Base-by-base conservation (phyloP, 2,888 invertebrate genomes). In the Netelia virgata region DNA sequence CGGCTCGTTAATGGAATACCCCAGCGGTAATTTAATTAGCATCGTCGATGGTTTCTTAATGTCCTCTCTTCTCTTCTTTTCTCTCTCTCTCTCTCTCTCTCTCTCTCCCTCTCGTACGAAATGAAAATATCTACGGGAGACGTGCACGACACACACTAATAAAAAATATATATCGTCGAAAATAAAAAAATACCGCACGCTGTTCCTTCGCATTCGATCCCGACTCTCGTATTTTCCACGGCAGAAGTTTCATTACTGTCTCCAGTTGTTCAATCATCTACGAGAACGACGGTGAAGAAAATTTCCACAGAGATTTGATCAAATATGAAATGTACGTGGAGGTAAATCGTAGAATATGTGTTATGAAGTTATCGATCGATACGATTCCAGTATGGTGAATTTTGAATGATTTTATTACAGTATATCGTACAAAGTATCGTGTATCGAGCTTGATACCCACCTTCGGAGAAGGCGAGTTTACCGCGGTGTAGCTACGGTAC, bases 1-100 rank as follows among this genome's bases (percentile, higher is more conserved):
- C 43, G 55, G 69, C 66, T 41, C 78, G 82, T 83, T 85, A 84
- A 88, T 86, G 84, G 88, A 86, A 86, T 84, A 82, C 83, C 79
- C 57, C 78, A 59, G 82, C 59, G 83, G 85, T 87, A 76, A 86
- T 86, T 85, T 82, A 88, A 85, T 86, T 85, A 86, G 83, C 81
- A 73, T 74, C 72, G 70, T 75, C 59, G 69, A 69, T 68, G 74
- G 85, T 86, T 87, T 87, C 86, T 84, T 76, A 86, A 86, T 59
- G 70, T 73, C 72, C 57, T 82, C 73, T 63, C 66, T 70, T 28
- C 28, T 28, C n/a, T n/a, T n/a, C n/a, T n/a, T n/a, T n/a, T n/a
- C n/a, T n/a, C n/a, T n/a, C n/a, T n/a, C n/a, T n/a, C n/a, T n/a
- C n/a, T n/a, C n/a, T n/a, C n/a, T n/a, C n/a, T n/a, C n/a, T n/a